Evolutionary conservation across 2,113 vertebrate genomes (phyloP).

Genomic region (Melanostigma gelatinosum): DNA sequence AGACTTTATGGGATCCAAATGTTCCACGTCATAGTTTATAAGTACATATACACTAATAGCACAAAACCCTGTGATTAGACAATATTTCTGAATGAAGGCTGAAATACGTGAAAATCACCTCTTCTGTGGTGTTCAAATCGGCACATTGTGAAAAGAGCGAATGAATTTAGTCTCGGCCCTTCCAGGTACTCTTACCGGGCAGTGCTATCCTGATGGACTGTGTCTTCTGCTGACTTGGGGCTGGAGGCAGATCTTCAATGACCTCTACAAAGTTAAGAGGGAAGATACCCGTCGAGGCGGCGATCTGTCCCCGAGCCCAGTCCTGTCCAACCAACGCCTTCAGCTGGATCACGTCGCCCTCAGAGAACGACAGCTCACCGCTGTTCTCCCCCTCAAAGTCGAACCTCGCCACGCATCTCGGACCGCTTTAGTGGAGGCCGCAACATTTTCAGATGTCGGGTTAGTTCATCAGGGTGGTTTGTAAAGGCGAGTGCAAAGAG

Average conservation of each 20-base stretch:
- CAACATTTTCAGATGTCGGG: background rate
- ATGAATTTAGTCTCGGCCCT: background rate
- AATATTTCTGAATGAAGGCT: background rate
- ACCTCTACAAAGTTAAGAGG: slow-evolving; percentile 94
- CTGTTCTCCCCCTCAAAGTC: slow-evolving; percentile 91
- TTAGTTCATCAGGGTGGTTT: background rate
- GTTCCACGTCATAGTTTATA: background rate
- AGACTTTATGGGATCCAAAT: background rate
- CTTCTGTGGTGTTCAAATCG: background rate
- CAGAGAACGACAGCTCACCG: slow-evolving; percentile 91
- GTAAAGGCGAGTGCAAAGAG: background rate
- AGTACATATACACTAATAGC: background rate
- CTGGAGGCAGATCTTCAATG: slow-evolving; percentile 86
- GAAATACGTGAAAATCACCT: background rate
- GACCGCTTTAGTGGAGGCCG: slow-evolving; percentile 80
- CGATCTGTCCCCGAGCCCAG: slow-evolving; percentile 91
- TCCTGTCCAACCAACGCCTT: slow-evolving; percentile 90
- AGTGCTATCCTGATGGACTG: slow-evolving; percentile 49
- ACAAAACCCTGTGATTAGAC: background rate
- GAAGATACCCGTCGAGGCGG: slow-evolving; percentile 85
- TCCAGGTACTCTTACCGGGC: slow-evolving; percentile 66
- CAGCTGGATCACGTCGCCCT: slow-evolving; percentile 91
- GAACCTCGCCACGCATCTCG: slow-evolving; percentile 90
- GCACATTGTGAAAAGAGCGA: background rate
- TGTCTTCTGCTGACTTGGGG: slow-evolving; percentile 41